A percentile compares a stretch with the other conserved stretches of the same genome.
Conservation (phyloP, 2,113 vertebrate genomes). For the Chionomys nivalis region DNA sequence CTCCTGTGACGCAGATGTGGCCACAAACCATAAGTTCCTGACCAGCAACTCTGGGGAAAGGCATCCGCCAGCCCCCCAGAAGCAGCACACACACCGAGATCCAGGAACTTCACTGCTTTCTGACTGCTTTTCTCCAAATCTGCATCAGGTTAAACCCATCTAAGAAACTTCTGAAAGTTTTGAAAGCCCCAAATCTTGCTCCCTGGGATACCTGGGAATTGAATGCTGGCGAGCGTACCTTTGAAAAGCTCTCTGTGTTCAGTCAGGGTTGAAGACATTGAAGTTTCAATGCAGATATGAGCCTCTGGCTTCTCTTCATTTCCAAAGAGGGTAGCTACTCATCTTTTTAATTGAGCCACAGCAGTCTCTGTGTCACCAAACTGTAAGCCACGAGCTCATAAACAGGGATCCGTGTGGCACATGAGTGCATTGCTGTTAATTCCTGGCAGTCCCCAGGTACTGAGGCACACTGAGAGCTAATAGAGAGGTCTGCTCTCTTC, state of each 20-base stretch:
- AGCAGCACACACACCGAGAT: background rate
- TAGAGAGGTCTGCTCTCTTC: constrained; percentile 50
- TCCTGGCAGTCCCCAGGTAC: background rate
- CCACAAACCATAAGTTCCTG: background rate
- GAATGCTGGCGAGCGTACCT: background rate
- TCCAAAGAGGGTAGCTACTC: background rate
- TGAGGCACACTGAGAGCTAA: constrained; percentile 30
- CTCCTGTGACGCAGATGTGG: background rate
- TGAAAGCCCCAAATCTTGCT: background rate
- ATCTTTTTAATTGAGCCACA: background rate
- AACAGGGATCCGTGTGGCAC: background rate
- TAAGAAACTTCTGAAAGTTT: background rate
- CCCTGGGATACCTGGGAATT: background rate
- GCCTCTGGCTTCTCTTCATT: background rate
- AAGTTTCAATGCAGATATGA: background rate
- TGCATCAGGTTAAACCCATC: background rate
- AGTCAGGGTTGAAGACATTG: background rate
- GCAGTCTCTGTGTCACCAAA: background rate
- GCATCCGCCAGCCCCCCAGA: background rate
- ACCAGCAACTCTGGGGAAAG: background rate
- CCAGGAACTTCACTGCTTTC: background rate
- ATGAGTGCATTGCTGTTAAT: constrained; percentile 13
- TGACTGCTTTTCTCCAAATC: background rate
- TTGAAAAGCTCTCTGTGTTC: background rate
- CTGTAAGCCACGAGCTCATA: background rate